These are phyloP conservation scores for Dasypogon diadema DNA, from an alignment of 2,888 invertebrate genomes.

Conservation along the genomic window DNA sequence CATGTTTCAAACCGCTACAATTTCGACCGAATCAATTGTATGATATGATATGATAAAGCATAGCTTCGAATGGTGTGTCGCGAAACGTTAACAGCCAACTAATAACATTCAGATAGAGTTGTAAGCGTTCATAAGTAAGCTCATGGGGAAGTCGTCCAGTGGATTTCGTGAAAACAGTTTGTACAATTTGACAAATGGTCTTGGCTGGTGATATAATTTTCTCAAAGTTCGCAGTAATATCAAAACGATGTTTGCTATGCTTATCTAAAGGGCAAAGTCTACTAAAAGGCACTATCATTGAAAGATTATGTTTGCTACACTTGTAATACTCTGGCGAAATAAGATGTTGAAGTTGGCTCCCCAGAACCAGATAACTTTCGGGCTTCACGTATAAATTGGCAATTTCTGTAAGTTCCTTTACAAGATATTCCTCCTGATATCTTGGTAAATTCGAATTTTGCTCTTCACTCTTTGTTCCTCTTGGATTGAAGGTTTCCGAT, in stretches of 20 bases:
- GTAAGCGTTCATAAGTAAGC: neutral
- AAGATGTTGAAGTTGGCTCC: neutral
- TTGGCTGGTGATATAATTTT: neutral
- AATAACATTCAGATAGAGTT: neutral
- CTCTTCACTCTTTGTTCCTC: neutral
- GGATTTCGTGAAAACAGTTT: neutral
- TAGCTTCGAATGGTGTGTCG: conserved; percentile 6
- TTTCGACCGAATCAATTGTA: conserved; percentile 4
- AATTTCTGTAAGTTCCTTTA: conserved; percentile 11
- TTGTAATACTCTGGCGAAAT: neutral
- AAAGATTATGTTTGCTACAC: neutral
- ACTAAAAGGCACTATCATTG: neutral
- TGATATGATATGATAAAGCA: conserved; percentile 24
- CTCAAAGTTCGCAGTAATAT: neutral
- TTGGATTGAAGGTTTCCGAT: neutral
- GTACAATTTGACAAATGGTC: neutral
- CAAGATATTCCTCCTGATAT: conserved; percentile 29
- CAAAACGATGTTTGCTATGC: neutral
- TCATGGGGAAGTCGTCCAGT: neutral
- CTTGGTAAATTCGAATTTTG: neutral
- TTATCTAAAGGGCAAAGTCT: neutral
- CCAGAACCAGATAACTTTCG: neutral
- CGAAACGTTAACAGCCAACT: conserved; percentile 6
- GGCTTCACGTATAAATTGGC: neutral
- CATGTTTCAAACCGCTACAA: neutral